These are phyloP conservation scores for Pseudoatta argentina DNA, from an alignment of 1,140 invertebrate species.

Conservation along the genomic window DNA sequence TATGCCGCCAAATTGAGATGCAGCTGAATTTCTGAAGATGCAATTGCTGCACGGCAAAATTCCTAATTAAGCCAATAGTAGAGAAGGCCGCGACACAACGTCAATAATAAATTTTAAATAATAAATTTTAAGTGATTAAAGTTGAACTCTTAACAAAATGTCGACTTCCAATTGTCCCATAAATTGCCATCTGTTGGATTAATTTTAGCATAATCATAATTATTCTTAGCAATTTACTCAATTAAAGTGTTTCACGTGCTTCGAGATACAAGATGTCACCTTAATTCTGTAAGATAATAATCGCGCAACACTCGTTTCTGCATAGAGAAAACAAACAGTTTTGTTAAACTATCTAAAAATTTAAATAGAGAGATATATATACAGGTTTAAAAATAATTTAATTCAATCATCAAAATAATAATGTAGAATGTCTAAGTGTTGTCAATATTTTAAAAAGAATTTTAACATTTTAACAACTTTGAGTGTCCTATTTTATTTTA, in stretches of 20 bases:
- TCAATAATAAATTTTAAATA: constrained; percentile 47
- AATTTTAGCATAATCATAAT: background rate
- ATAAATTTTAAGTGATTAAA: constrained; percentile 53
- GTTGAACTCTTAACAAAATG: background rate
- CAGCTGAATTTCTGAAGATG: constrained; percentile 53
- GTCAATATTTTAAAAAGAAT: too few relatives aligned
- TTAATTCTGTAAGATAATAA: background rate
- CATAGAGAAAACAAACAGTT: too few relatives aligned
- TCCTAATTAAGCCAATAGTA: constrained; percentile 50
- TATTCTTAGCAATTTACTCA: background rate
- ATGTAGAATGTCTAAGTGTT: too few relatives aligned
- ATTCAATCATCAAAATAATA: too few relatives aligned
- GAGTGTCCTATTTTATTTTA: too few relatives aligned
- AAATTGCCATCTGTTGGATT: constrained; percentile 6
- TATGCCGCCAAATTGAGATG: constrained; percentile 31
- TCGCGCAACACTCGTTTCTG: background rate
- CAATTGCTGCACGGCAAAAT: constrained; percentile 37
- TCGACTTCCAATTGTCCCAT: background rate
- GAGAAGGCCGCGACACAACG: background rate
- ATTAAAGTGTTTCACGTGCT: constrained; percentile 3
- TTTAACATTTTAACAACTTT: too few relatives aligned
- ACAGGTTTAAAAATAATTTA: too few relatives aligned
- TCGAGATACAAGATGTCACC: background rate
- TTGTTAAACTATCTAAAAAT: too few relatives aligned
- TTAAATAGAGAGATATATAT: too few relatives aligned